A percentile compares a stretch with the other conserved stretches of the same genome.
phyloP scores from a whole-genome alignment of 1,140 invertebrate species.

The Ridgeia piscesae region DNA sequence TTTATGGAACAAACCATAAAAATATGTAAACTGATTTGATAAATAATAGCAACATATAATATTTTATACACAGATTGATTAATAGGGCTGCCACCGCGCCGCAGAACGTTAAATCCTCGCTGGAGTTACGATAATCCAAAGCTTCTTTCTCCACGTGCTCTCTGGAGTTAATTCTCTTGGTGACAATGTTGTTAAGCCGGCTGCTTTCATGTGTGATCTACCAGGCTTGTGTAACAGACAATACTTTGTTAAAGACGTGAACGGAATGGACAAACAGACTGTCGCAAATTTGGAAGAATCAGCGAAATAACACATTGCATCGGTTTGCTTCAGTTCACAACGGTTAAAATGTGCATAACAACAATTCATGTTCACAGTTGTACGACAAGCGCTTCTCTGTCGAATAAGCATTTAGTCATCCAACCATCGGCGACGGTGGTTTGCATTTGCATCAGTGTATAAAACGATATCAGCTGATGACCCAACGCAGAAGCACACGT shows the following conservation, averaged over 20 bases:
- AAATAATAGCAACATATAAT: too few relatives aligned
- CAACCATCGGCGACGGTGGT: not conserved
- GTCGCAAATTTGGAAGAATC: not conserved
- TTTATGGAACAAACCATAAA: too few relatives aligned
- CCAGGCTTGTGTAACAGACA: not conserved
- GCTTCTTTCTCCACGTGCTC: too few relatives aligned
- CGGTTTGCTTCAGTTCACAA: not conserved
- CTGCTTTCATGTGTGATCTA: not conserved
- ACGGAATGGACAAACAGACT: not conserved
- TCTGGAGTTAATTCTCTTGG: too few relatives aligned
- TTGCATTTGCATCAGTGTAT: not conserved
- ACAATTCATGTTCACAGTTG: not conserved
- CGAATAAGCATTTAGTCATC: not conserved
- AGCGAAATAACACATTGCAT: not conserved
- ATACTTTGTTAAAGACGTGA: not conserved
- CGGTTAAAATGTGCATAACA: not conserved
- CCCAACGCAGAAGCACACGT: not conserved
- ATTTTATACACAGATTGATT: too few relatives aligned
- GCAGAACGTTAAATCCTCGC: too few relatives aligned
- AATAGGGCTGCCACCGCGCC: too few relatives aligned
- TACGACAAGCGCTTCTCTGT: not conserved
- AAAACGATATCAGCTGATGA: not conserved
- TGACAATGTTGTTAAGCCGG: too few relatives aligned
- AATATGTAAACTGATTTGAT: too few relatives aligned
- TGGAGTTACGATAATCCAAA: too few relatives aligned